Conservation (phyloP, 1,140 invertebrate species). For the Adelges cooleyi region DNA sequence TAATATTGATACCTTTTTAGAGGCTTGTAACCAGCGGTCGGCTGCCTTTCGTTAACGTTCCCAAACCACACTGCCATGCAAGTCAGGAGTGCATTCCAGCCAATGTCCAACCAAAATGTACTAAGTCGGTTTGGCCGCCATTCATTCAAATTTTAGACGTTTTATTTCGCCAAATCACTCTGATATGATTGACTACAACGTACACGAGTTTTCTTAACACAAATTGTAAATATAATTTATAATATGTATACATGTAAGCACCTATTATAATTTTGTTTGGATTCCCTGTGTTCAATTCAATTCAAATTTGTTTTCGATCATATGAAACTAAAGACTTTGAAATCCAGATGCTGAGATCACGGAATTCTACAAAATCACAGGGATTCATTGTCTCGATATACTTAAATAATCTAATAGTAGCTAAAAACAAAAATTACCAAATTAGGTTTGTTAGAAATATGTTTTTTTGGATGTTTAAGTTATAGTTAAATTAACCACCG, state of each 20-base stretch:
- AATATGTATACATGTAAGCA: too few species aligned
- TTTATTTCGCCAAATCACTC: background rate
- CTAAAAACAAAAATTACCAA: slow-evolving; percentile 46
- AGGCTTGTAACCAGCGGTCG: slow-evolving; percentile 49
- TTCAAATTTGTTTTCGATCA: slow-evolving; percentile 94
- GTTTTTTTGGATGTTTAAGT: too few species aligned
- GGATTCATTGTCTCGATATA: slow-evolving; percentile 98
- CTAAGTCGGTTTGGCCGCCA: slow-evolving; percentile 72
- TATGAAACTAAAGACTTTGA: slow-evolving; percentile 90
- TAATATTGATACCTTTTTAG: too few species aligned
- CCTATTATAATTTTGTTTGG: background rate
- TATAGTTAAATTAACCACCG: too few species aligned
- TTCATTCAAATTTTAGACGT: slow-evolving; percentile 46
- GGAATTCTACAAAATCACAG: slow-evolving; percentile 92
- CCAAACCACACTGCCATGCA: slow-evolving; percentile 80
- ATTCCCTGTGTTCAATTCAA: slow-evolving; percentile 59
- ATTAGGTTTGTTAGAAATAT: too few species aligned
- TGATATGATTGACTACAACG: slow-evolving; percentile 24
- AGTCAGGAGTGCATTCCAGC: slow-evolving; percentile 86
- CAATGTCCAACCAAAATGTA: slow-evolving; percentile 76
- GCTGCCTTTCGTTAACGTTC: slow-evolving; percentile 73
- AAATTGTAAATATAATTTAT: too few species aligned
- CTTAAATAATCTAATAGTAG: slow-evolving; percentile 91
- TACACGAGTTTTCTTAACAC: slow-evolving; percentile 33
- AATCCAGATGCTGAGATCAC: slow-evolving; percentile 94